These are phyloP conservation scores for Lophius piscatorius DNA, from an alignment of 2,113 vertebrate genomes.

Conservation along the genomic window DNA sequence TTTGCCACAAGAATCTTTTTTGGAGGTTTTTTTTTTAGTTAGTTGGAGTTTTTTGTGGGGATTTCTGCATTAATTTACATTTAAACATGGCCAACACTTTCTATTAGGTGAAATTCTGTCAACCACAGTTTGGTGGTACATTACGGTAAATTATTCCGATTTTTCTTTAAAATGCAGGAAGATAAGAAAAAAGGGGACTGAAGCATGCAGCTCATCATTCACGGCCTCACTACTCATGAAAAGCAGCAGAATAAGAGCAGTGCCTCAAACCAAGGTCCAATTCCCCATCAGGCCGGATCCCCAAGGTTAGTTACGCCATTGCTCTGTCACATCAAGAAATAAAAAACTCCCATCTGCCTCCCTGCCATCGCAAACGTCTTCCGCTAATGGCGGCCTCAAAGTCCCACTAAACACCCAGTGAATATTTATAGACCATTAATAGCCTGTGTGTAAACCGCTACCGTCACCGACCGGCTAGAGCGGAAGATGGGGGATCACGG, in stretches of 20 bases:
- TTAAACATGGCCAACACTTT: too few species aligned
- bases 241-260: conserved; percentile 61
- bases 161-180: conserved; percentile 66
- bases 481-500: conserved; percentile 64
- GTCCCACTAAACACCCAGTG: conserved; percentile 62
- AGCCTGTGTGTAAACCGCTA: conserved; percentile 68
- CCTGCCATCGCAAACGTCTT: conserved; percentile 48
- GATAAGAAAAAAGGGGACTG: conserved; percentile 54
- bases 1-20: too few species aligned
- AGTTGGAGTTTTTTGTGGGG: too few species aligned
- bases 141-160: too few species aligned
- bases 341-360: conserved; percentile 56
- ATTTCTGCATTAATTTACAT: too few species aligned
- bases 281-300: conserved; percentile 63
- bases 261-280: conserved; percentile 73
- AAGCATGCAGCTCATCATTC: conserved; percentile 63
- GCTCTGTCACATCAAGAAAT: conserved; percentile 60
- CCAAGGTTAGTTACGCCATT: conserved; percentile 71
- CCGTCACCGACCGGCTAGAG: conserved; percentile 59
- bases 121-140: too few species aligned
- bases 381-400: conserved; percentile 60
- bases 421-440: conserved; percentile 80
- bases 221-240: conserved; percentile 60
- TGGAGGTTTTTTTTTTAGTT: too few species aligned
- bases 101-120: too few species aligned